Conservation (phyloP, 2,888 invertebrate genomes). For the Petrolisthes manimaculis region DNA sequence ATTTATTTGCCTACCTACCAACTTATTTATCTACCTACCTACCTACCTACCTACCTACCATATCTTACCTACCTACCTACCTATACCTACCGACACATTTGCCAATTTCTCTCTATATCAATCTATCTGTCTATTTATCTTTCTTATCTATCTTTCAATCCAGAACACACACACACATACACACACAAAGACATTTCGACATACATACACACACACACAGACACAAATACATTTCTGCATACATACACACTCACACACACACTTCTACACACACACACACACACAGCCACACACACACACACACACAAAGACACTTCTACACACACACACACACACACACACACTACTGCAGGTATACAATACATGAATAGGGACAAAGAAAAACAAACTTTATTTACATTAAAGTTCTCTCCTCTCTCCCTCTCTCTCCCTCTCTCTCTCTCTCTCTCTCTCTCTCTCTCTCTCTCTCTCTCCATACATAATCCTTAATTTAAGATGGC, state of each 20-base stretch:
- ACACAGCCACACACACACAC: too few relatives aligned
- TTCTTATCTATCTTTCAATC: background rate
- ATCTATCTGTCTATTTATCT: background rate
- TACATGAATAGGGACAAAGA: too few relatives aligned
- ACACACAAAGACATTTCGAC: too few relatives aligned
- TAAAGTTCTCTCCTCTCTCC: background rate
- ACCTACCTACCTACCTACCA: background rate
- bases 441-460: slow-evolving; percentile 12
- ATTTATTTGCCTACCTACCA: background rate
- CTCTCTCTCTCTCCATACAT: background rate
- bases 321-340: too few relatives aligned
- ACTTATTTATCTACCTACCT: background rate
- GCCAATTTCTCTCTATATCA: background rate
- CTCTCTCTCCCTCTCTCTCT: slow-evolving; percentile 9
- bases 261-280: too few relatives aligned
- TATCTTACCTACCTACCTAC: background rate
- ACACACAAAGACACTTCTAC: too few relatives aligned
- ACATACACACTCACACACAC: too few relatives aligned
- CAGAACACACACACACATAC: too few relatives aligned
- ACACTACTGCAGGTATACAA: too few relatives aligned
- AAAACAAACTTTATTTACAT: background rate
- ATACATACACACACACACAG: too few relatives aligned
- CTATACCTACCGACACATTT: background rate
- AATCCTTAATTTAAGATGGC: too few relatives aligned
- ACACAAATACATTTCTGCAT: too few relatives aligned